Conservation (phyloP, 1,140 invertebrate genomes). For the Euura saliciscinereae region DNA sequence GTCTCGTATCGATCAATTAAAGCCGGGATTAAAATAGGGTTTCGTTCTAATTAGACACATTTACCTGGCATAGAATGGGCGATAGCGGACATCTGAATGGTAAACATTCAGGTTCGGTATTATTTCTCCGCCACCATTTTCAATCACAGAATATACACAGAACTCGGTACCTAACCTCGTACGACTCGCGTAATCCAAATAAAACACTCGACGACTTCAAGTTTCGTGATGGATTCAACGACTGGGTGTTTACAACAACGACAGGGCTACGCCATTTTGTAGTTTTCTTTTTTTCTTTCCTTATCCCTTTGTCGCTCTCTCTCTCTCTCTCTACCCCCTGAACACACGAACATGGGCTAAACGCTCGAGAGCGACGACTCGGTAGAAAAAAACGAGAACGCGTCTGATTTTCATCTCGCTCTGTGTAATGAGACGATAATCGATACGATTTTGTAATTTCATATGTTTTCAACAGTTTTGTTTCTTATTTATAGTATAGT, state of each 20-base stretch:
- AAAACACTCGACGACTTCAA: slow-evolving; percentile 14
- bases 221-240: slow-evolving; percentile 14
- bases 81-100: slow-evolving; percentile 67
- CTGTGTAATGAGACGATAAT: no score
- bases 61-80: slow-evolving; percentile 70
- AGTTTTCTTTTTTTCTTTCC: slow-evolving; percentile 39
- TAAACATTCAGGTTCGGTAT: slow-evolving; percentile 59
- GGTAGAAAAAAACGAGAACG: no score
- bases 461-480: no score
- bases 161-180: slow-evolving; percentile 12
- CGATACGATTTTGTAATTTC: no score
- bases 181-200: neutral
- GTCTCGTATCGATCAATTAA: no score
- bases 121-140: slow-evolving; percentile 31
- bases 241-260: slow-evolving; percentile 44
- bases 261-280: slow-evolving; percentile 42
- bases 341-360: no score
- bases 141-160: slow-evolving; percentile 10
- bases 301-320: no score
- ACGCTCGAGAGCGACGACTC: no score
- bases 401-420: no score
- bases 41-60: slow-evolving; percentile 12
- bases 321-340: no score
- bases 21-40: no score
- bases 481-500: no score